Evolutionary conservation across 2,888 invertebrate genomes (phyloP), one percentile per base, ranked within the genome.

Genomic region (Agrochola circellaris): DNA sequence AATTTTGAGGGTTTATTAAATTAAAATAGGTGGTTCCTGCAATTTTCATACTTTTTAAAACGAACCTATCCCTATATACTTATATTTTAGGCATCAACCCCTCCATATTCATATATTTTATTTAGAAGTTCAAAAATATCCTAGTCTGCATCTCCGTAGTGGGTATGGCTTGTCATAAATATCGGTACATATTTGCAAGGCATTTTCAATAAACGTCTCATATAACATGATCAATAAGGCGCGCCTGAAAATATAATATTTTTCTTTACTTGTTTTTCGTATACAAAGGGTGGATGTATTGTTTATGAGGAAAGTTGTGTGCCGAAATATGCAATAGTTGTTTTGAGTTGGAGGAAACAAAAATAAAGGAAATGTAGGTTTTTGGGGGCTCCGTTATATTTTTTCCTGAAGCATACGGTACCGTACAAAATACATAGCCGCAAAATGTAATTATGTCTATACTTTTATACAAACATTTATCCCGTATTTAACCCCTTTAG

Each of bases 161-260:
- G 7, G 66, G 58, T 69, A 85, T 73, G 85, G 70, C 70, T 83
- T 70, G 60, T 71, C 62, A 75, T 75, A 81, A 73, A 74, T 83
- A 81, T 81, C n/a, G n/a, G 73, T 79, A 83, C 66, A 80, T 78
- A 81, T 85, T 86, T 83, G 77, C 70, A 58, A 83, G 72, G 74
- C 61, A 85, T 86, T 83, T 85, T 86, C 84, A 83, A 85, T 86
- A 86, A 83, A 75, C 54, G 68, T 86, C 77, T 83, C 83, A 76
- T 82, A 72, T 73, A 69, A 86, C 61, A 61, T 79, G 65, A 85
- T 85, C 83, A 83, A 83, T 83, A 83, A 38, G 61, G 75, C 9
- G 26, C n/a, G 73, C 58, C 73, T 51, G 73, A 79, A 78, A 79
- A 79, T 72, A 61, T 73, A 70, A 76, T 79, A 77, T 83, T 79